These are phyloP conservation scores for Hartigia nigra DNA, from an alignment of 2,888 invertebrate genomes.

Conservation along the genomic window DNA sequence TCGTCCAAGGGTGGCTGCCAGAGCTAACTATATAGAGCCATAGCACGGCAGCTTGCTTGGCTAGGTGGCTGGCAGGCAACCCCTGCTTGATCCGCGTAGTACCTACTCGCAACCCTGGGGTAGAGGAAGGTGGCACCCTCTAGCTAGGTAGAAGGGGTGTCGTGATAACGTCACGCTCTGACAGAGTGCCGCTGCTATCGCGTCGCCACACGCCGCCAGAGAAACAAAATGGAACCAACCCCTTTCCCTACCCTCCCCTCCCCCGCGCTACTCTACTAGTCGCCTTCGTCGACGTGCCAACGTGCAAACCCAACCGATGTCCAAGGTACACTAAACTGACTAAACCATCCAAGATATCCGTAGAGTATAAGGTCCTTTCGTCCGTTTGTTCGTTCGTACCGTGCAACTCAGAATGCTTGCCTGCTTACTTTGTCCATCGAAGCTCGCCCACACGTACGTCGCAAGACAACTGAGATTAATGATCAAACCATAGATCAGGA, in stretches of 20 bases:
- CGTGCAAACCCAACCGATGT: constrained; percentile 34
- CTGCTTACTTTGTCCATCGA: neutral
- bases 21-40: neutral
- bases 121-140: constrained; percentile 39
- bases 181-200: constrained; percentile 70
- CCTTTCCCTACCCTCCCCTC: constrained; percentile 30
- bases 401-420: neutral
- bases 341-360: neutral
- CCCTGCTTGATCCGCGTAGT: constrained; percentile 58
- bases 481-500: constrained; percentile 30
- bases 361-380: neutral
- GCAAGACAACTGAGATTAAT: constrained; percentile 35
- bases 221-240: constrained; percentile 67
- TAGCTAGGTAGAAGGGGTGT: constrained; percentile 62
- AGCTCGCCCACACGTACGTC: neutral
- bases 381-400: neutral
- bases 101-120: constrained; percentile 47
- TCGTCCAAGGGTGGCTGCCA: constrained; percentile 7
- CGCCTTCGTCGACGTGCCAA: constrained; percentile 31
- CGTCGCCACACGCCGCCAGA: constrained; percentile 68
- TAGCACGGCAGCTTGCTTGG: constrained; percentile 44
- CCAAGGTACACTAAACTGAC: constrained; percentile 21
- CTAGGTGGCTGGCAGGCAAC: constrained; percentile 35
- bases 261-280: neutral
- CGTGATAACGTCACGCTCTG: constrained; percentile 70